Evolutionary conservation across 2,797 vertebrate species (phyloP).

Genomic region (Ceyx erithaca): DNA sequence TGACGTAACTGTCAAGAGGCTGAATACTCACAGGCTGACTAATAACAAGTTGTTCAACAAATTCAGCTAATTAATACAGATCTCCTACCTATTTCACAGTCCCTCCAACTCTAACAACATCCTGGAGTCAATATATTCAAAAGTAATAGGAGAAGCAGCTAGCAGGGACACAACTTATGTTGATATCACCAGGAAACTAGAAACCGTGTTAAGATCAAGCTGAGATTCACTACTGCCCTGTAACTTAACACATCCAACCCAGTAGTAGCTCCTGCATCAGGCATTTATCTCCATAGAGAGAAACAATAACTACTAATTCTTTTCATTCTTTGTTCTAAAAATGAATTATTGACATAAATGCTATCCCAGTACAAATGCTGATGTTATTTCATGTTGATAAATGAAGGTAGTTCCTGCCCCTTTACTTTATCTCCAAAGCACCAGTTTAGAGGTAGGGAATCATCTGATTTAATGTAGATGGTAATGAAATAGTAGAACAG

Average conservation of each 20-base stretch:
- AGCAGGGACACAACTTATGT: background rate
- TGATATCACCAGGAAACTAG: background rate
- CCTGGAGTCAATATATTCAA: background rate
- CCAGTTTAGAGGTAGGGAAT: background rate
- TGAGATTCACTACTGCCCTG: background rate
- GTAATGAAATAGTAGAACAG: conserved; percentile 33
- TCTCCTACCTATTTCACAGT: background rate
- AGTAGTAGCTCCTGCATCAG: background rate
- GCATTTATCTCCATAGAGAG: background rate
- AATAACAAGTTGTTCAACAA: background rate
- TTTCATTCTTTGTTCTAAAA: background rate
- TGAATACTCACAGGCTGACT: background rate
- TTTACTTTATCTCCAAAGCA: conserved; percentile 29
- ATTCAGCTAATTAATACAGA: background rate
- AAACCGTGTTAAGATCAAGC: background rate
- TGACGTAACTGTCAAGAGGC: background rate
- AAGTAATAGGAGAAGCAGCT: background rate
- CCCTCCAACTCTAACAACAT: background rate
- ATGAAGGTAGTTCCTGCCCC: background rate
- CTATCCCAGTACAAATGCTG: conserved; percentile 19
- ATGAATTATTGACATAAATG: conserved; percentile 20
- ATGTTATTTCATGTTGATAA: conserved; percentile 34
- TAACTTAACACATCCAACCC: background rate
- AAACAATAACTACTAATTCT: conserved; percentile 6
- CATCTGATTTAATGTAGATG: conserved; percentile 27